phyloP scores from a whole-genome alignment of 2,888 invertebrate species.

The Melinopterus prodromus region DNA sequence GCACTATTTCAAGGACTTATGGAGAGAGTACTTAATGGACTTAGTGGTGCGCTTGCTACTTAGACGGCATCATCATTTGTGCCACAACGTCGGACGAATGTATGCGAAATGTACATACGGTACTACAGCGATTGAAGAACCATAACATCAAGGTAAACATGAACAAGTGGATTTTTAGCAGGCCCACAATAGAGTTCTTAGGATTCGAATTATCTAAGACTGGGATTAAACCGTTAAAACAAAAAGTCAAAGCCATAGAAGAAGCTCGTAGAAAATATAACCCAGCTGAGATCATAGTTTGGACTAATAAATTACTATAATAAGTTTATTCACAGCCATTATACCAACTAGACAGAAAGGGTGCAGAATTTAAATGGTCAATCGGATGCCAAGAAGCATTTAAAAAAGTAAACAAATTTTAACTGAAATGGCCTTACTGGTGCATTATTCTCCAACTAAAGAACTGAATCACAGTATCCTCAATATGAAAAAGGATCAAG shows the following conservation, averaged over 20 bases:
- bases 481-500: too few species aligned
- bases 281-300: constrained; percentile 30
- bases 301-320: constrained; percentile 37
- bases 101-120: constrained; percentile 9
- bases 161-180: too few species aligned
- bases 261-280: constrained; percentile 18
- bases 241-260: too few species aligned
- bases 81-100: constrained; percentile 28
- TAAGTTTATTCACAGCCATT: constrained; percentile 32
- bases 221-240: too few species aligned
- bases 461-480: constrained; percentile 19
- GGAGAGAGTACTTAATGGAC: too few species aligned
- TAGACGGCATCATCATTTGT: constrained; percentile 30
- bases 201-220: too few species aligned
- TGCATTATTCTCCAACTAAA: neutral
- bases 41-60: constrained; percentile 16
- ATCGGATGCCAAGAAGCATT: too few species aligned
- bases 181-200: too few species aligned
- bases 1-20: too few species aligned
- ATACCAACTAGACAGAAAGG: constrained; percentile 34
- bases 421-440: neutral
- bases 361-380: constrained; percentile 38
- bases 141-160: too few species aligned
- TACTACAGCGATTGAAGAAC: neutral
- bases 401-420: constrained; percentile 24